Evolutionary conservation across 2,797 vertebrate genomes (phyloP).

Genomic region (Oryzias sinensis): DNA sequence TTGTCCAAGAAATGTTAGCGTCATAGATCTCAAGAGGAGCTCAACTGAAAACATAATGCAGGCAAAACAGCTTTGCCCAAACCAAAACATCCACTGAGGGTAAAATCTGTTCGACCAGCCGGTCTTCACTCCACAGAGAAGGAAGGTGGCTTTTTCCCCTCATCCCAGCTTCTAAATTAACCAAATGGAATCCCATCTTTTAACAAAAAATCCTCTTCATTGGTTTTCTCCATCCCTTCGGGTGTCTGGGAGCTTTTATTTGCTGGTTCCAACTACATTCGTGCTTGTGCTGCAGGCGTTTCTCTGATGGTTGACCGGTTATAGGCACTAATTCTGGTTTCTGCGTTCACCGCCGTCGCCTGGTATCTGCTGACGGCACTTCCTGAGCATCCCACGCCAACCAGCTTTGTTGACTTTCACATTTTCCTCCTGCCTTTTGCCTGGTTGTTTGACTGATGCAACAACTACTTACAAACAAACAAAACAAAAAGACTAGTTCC

Average conservation of each 20-base stretch:
- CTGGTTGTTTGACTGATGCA: conserved; percentile 4
- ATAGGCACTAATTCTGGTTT: conserved; percentile 64
- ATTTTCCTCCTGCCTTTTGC: background rate
- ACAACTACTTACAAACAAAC: background rate
- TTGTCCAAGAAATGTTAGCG: conserved; percentile 58
- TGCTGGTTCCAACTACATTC: conserved; percentile 66
- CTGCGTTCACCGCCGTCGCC: conserved; percentile 11
- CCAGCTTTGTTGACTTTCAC: no score
- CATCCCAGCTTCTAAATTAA: conserved; percentile 27
- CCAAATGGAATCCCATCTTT: no score
- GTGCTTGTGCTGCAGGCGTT: conserved; percentile 64
- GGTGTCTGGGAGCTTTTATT: conserved; percentile 26
- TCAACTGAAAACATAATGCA: conserved; percentile 55
- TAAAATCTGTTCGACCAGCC: conserved; percentile 73
- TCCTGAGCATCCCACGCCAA: conserved; percentile 11
- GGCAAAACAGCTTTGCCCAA: conserved; percentile 63
- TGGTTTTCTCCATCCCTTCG: conserved; percentile 35
- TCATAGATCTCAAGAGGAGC: conserved; percentile 62
- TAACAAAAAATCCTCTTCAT: conserved; percentile 33
- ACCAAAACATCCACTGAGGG: conserved; percentile 59
- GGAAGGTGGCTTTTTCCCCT: conserved; percentile 78
- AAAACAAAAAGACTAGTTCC: background rate
- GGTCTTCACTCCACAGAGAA: conserved; percentile 68
- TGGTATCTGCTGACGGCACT: conserved; percentile 8
- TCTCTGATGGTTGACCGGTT: conserved; percentile 55